Base-by-base conservation (phyloP, 35 echinoderm and acorn worm species). In the Diadema setosum region DNA sequence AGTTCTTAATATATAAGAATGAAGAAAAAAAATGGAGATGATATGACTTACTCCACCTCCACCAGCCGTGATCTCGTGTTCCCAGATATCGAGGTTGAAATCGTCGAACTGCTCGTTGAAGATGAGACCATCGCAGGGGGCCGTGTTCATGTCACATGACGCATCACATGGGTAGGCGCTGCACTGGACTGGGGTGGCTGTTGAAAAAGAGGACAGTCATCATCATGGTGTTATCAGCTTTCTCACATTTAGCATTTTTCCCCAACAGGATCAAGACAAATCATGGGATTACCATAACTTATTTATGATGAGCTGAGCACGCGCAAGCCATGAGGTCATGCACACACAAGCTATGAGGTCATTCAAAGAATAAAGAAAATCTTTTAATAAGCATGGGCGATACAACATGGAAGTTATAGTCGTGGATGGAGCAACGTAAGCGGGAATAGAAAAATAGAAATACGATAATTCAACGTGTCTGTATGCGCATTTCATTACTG, bases 31-130 rank as follows among this genome's bases (percentile, higher is more conserved):
- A 55, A 55, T 55, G 49, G 49, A 55, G 49, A 55, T 0, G 12
- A 25, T 67, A 3, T 50, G 5, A 40, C 94, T 87, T 90, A 97
- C 95, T 55, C 95, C 95, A n/a, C 95, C 95, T 14, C 95, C 95
- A 33, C 95, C 87, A 8, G 95, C 95, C 2, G 95, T 97, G 25
- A 97, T 97, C 29, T 97, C 95, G 46, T 97, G 95, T 46, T 97
- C 55, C 95, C 95, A 97, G 2, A 56, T 37, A 58, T 97, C 95
- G 18, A 97, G 46, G 35, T 93, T 64, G 56, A 97, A 87, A 30
- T 67, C 75, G 74, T 93, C 83, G 42, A 97, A 97, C 15, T 82
- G 89, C 27, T 97, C 95, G 50, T 97, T 82, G 82, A 97, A 97
- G 39, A 97, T 81, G n/a, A 93, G 58, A 39, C 88, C 88, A 69